A percentile compares a stretch with the other conserved stretches of the same genome.
Evolutionary conservation across 2,797 vertebrate species (phyloP).

Genomic region (Miichthys miiuy): DNA sequence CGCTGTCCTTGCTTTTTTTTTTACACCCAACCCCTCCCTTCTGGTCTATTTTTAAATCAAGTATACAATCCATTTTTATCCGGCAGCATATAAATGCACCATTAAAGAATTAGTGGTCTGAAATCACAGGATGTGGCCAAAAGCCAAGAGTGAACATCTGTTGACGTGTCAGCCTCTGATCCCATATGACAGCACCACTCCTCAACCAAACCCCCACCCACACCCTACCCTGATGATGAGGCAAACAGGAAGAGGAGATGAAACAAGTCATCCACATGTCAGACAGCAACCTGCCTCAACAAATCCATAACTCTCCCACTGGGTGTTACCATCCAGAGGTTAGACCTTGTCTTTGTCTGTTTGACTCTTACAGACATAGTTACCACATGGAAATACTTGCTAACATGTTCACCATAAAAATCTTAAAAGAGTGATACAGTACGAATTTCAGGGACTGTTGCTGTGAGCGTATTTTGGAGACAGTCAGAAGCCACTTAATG

Average conservation of each 20-base stretch:
- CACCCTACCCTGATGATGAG: slow-evolving; percentile 34
- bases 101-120: slow-evolving; percentile 50
- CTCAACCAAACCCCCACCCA: slow-evolving; percentile 7
- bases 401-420: slow-evolving; percentile 11
- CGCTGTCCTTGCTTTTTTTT: slow-evolving; percentile 7
- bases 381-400: slow-evolving; percentile 28
- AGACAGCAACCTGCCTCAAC: slow-evolving; percentile 55
- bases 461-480: slow-evolving; percentile 26
- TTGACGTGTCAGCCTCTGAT: slow-evolving; percentile 50
- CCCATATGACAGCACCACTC: slow-evolving; percentile 26
- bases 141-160: slow-evolving; percentile 58
- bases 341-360: not conserved
- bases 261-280: slow-evolving; percentile 55
- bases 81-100: slow-evolving; percentile 49
- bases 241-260: slow-evolving; percentile 31
- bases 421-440: slow-evolving; percentile 3
- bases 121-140: slow-evolving; percentile 49
- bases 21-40: slow-evolving; percentile 15
- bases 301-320: slow-evolving; percentile 18
- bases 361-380: slow-evolving; percentile 11
- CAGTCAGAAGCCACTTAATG: slow-evolving; percentile 13
- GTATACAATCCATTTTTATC: slow-evolving; percentile 50
- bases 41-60: slow-evolving; percentile 54
- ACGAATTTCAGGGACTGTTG: slow-evolving; percentile 3
- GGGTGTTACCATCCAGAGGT: slow-evolving; percentile 17